Evolutionary conservation across 1,140 invertebrate genomes (phyloP), one percentile per base, ranked within the genome.

Genomic region (Drosophila saltans): DNA sequence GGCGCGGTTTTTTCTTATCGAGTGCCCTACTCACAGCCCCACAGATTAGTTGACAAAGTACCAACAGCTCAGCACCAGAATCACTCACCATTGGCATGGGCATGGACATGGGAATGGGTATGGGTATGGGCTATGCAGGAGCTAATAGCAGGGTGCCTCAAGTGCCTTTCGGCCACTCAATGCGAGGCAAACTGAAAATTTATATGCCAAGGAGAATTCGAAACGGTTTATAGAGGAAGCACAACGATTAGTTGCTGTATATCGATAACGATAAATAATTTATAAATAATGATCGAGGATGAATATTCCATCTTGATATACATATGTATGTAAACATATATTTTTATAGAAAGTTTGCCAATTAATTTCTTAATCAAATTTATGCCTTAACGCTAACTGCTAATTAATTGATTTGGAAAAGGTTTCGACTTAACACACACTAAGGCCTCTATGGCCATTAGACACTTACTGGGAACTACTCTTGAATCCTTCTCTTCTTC

Each of bases 1-100:
- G 83, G 80, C 80, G 83, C 63, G 63, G 71, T 83, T 83, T 61
- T 63, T 71, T 48, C n/a, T 9, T 33, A 71, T 75, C 69, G 69
- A 78, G 72, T 80, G 75, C 65, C 65, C 78, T 75, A 69, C 75
- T 80, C 75, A 71, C 30, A 28, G 24, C 11, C 56, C 45, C 40
- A 26, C 48, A 26, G 33, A 36, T 36, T 36, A 36, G 33, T 36
- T 36, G 33, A 36, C 33, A 36, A 36, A 36, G 33, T 36, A 36
- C 33, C 6, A 36, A 7, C 3, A 36, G 33, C 33, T 36, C 33
- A 36, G 33, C 3, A 36, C 33, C 33, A 36, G 33, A 36, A 5
- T 6, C 33, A 36, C 33, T 36, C 33, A 36, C 33, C 33, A 36
- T 5, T 2, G 33, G 33, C 6, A 36, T 6, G 33, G 33, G 33